phyloP scores from a whole-genome alignment of 2,113 vertebrate genomes.

The Acanthisitta chloris region DNA sequence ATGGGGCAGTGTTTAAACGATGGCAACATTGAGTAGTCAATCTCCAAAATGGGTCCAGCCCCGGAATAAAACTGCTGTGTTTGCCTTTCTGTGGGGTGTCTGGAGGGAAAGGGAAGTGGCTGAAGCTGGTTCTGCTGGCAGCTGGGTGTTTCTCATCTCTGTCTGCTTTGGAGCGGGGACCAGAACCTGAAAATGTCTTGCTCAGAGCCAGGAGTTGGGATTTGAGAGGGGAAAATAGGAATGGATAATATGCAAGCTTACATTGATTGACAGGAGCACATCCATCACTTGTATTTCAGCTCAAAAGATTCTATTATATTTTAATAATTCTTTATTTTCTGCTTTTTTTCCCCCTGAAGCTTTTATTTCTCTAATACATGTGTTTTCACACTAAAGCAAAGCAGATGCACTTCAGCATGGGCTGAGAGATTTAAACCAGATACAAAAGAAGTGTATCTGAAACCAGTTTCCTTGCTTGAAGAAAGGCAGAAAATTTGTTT shows the following conservation, averaged over 20 bases:
- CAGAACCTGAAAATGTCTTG: background rate
- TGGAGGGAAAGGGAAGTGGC: background rate
- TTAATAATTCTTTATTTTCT: background rate
- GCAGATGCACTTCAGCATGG: background rate
- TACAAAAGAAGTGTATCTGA: background rate
- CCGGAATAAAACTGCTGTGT: background rate
- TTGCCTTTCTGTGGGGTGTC: background rate
- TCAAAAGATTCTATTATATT: background rate
- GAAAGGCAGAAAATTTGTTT: background rate
- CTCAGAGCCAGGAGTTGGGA: background rate
- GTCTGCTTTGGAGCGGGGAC: rapidly evolving
- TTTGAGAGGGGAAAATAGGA: background rate
- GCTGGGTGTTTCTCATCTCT: rapidly evolving
- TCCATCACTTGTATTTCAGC: background rate
- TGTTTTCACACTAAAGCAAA: background rate
- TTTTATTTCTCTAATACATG: background rate
- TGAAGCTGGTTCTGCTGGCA: rapidly evolving
- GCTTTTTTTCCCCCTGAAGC: background rate
- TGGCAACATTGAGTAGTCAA: background rate
- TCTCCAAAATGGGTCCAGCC: background rate
- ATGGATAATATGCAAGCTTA: background rate
- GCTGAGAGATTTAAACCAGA: background rate
- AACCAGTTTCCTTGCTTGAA: background rate
- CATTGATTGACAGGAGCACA: background rate
- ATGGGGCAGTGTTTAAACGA: background rate